phyloP scores from a whole-genome alignment of 1,140 invertebrate genomes.

The Ditylenchus dipsaci region DNA sequence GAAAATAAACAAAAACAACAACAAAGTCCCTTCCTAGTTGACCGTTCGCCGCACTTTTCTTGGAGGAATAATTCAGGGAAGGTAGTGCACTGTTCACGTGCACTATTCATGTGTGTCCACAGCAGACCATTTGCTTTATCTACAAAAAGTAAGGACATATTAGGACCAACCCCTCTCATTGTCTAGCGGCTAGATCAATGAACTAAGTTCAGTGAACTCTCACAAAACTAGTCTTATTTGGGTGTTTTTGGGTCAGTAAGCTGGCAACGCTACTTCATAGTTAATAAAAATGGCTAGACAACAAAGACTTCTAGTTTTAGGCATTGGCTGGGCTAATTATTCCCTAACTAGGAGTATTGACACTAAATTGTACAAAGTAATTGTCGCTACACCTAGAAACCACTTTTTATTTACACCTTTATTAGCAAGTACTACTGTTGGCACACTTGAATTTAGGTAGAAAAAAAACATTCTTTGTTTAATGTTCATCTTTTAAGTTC shows the following conservation, averaged over 20 bases:
- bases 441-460: slow-evolving; percentile 60
- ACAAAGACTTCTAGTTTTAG: slow-evolving; percentile 19
- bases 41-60: background rate
- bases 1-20: too few relatives aligned
- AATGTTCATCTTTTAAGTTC: too few relatives aligned
- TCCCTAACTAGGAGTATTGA: slow-evolving; percentile 57
- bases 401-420: slow-evolving; percentile 60
- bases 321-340: slow-evolving; percentile 58
- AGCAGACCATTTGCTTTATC: background rate
- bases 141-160: background rate
- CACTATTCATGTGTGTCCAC: too few relatives aligned
- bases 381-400: slow-evolving; percentile 59
- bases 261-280: background rate
- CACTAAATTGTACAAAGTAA: slow-evolving; percentile 57
- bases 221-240: background rate
- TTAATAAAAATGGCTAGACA: background rate
- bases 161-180: background rate
- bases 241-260: background rate
- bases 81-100: background rate
- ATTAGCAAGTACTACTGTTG: slow-evolving; percentile 59
- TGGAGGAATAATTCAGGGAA: too few relatives aligned
- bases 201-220: background rate
- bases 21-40: too few relatives aligned
- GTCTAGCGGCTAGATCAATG: background rate
- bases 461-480: too few relatives aligned